Percentiles rank a stretch among this genome's conserved stretches.
Conservation (phyloP, 2,113 vertebrate genomes). For the Lampris incognitus region DNA sequence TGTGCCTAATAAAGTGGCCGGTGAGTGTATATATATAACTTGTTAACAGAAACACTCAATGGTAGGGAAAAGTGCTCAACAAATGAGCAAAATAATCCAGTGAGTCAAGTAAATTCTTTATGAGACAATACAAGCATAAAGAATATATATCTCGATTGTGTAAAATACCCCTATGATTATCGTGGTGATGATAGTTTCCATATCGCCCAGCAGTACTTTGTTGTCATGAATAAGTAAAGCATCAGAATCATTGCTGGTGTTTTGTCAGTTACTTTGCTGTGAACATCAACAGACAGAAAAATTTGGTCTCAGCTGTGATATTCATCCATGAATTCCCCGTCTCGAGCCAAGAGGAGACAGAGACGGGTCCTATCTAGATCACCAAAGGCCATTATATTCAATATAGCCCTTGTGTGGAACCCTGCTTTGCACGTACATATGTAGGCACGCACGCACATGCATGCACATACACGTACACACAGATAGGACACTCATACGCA, state of each 20-base stretch:
- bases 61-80: too few species aligned
- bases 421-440: neutral
- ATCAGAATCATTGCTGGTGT: neutral
- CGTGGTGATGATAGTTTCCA: too few species aligned
- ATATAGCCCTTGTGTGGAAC: neutral
- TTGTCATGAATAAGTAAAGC: neutral
- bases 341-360: neutral
- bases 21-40: too few species aligned
- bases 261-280: neutral
- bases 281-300: conserved; percentile 27
- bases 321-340: conserved; percentile 15
- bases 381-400: conserved; percentile 42
- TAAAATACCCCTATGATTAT: too few species aligned
- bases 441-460: conserved; percentile 16
- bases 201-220: too few species aligned
- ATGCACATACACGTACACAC: conserved; percentile 20
- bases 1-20: too few species aligned
- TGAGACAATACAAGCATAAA: too few species aligned
- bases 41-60: too few species aligned
- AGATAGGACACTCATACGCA: neutral
- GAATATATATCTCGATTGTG: too few species aligned
- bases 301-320: conserved; percentile 19
- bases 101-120: too few species aligned
- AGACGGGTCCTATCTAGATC: conserved; percentile 29
- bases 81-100: too few species aligned